Evolutionary conservation across 2,797 vertebrate genomes (phyloP).

Genomic region (Gambusia yucatana): DNA sequence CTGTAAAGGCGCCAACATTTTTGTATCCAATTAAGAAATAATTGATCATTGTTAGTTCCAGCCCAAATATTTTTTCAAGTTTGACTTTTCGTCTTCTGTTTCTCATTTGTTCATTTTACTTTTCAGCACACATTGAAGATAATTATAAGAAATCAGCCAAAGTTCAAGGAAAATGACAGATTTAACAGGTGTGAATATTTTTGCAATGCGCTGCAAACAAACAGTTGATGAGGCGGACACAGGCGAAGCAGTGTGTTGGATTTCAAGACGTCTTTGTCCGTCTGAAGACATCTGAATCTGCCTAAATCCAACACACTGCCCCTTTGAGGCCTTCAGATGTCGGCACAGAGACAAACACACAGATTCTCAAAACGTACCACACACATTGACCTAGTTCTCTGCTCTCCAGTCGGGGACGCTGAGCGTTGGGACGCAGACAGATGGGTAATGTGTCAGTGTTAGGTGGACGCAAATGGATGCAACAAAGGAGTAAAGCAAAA

Average conservation of each 20-base stretch:
- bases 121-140: not conserved
- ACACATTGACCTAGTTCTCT: conserved; percentile 82
- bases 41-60: too few species aligned
- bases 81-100: not conserved
- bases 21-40: too few species aligned
- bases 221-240: not conserved
- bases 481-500: conserved; percentile 70
- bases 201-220: not conserved
- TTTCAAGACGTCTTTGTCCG: not conserved
- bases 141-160: not conserved
- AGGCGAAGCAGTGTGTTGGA: conserved; percentile 5
- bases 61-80: not conserved
- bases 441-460: conserved; percentile 70
- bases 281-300: not conserved
- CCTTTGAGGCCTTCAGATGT: conserved; percentile 2
- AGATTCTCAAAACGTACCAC: conserved; percentile 32
- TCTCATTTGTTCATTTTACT: not conserved
- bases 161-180: not conserved
- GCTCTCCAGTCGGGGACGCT: conserved; percentile 82
- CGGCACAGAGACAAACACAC: conserved; percentile 13
- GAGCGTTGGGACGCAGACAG: conserved; percentile 77
- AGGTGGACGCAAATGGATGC: conserved; percentile 71
- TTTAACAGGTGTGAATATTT: not conserved
- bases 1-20: too few species aligned
- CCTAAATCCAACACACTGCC: conserved; percentile 8